A percentile compares a stretch with the other conserved stretches of the same genome.
Conservation (phyloP, 2,888 invertebrate genomes). For the Cyclophora punctaria region DNA sequence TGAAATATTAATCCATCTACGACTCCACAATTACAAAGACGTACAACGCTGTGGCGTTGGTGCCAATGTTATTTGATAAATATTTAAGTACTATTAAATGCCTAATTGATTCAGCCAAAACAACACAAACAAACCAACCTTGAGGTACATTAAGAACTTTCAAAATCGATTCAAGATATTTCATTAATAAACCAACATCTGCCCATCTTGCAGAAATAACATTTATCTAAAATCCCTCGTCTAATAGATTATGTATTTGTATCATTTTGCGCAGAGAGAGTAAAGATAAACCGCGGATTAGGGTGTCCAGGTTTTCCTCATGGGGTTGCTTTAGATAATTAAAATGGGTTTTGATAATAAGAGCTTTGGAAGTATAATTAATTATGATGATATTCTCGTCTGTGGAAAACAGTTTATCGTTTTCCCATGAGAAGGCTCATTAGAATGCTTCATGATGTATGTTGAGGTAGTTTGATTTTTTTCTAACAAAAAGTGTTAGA, state of each 20-base stretch:
- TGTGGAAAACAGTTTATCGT: too few species aligned
- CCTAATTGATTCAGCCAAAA: too few species aligned
- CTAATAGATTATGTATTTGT: slow-evolving; percentile 2
- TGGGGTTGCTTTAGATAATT: neutral
- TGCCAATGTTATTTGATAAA: too few species aligned
- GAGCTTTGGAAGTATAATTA: slow-evolving; percentile 9
- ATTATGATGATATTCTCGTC: slow-evolving; percentile 6
- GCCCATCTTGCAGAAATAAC: slow-evolving; percentile 11
- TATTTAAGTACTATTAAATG: too few species aligned
- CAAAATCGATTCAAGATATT: too few species aligned
- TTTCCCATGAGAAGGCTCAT: too few species aligned
- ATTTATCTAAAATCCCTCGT: slow-evolving; percentile 3
- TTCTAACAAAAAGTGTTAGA: slow-evolving; percentile 30
- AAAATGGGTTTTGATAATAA: slow-evolving; percentile 5
- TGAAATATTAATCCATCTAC: too few species aligned
- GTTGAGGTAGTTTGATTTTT: slow-evolving; percentile 22
- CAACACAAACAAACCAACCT: too few species aligned
- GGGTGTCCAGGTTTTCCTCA: slow-evolving; percentile 17
- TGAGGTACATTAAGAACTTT: too few species aligned
- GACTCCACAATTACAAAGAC: too few species aligned
- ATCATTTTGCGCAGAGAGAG: slow-evolving; percentile 2
- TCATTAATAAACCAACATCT: neutral
- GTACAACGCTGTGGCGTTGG: too few species aligned
- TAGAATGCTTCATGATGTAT: too few species aligned
- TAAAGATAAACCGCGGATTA: slow-evolving; percentile 23